phyloP scores from a whole-genome alignment of 1,140 invertebrate genomes.

The Lucilia sericata region DNA sequence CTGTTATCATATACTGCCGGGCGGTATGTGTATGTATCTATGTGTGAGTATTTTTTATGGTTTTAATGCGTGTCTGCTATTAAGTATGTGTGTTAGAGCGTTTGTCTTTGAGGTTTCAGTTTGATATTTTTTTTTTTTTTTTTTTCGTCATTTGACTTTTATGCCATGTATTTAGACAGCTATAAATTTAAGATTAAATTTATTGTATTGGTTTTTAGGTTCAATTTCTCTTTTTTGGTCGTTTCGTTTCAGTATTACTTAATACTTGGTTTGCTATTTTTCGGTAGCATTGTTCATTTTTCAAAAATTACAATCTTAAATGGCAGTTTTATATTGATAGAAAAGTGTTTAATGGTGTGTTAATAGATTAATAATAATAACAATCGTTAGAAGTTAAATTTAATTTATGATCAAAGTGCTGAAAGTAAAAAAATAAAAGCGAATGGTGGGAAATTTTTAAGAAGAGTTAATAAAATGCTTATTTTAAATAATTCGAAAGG shows the following conservation, averaged over 20 bases:
- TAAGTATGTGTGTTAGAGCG: background rate
- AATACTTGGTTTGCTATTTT: background rate
- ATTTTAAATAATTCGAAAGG: too few relatives aligned
- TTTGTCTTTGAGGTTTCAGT: background rate
- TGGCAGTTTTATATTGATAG: background rate
- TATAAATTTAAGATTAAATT: conserved; percentile 34
- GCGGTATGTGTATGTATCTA: too few relatives aligned
- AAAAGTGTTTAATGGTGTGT: conserved; percentile 41
- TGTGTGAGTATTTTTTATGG: conserved; percentile 29
- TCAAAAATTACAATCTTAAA: conserved; percentile 9
- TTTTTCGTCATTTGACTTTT: conserved; percentile 25
- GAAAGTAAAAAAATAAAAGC: background rate
- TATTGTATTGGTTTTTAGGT: conserved; percentile 24
- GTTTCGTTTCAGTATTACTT: background rate
- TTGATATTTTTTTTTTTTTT: background rate
- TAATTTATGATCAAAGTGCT: background rate
- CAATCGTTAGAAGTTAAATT: conserved; percentile 11
- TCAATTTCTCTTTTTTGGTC: background rate
- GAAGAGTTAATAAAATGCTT: too few relatives aligned
- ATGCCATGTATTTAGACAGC: conserved; percentile 13
- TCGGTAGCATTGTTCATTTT: background rate
- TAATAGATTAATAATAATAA: conserved; percentile 42
- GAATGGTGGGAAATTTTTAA: background rate
- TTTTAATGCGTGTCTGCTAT: conserved; percentile 27
- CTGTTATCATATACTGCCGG: too few relatives aligned